A percentile compares a stretch with the other conserved stretches of the same genome.
Conservation (phyloP, 2,113 vertebrate species). For the Aegypius monachus region DNA sequence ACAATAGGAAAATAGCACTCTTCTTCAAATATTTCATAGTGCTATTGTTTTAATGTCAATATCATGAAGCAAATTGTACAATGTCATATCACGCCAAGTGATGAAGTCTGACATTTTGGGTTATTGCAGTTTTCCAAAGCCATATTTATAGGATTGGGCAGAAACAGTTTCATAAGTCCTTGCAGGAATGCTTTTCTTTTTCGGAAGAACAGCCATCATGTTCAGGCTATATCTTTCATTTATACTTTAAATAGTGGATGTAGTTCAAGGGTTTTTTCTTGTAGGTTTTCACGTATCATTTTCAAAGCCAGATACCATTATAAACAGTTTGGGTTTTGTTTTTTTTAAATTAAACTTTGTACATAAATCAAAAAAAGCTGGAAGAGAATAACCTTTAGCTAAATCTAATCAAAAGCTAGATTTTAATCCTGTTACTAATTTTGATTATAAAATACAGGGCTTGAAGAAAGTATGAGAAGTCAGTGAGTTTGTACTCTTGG, state of each 20-base stretch:
- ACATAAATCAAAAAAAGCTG: neutral
- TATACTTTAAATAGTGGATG: neutral
- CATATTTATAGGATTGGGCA: neutral
- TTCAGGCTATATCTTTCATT: neutral
- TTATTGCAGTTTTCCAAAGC: neutral
- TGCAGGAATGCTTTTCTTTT: neutral
- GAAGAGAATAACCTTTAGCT: neutral
- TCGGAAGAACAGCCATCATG: neutral
- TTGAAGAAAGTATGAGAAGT: fast-evolving
- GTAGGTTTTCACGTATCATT: neutral
- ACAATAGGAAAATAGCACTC: neutral
- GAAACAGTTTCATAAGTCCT: neutral
- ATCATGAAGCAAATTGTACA: neutral
- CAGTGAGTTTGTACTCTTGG: neutral
- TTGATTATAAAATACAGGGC: neutral
- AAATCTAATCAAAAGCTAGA: neutral
- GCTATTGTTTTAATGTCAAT: neutral
- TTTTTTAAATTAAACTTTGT: neutral
- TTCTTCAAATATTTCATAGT: neutral
- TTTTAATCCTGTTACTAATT: neutral
- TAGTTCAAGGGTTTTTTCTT: neutral
- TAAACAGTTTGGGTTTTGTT: neutral
- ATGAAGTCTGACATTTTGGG: neutral
- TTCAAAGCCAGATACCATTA: neutral
- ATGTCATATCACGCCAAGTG: too few species aligned